These are phyloP conservation scores for Eupithecia dodoneata DNA, from an alignment of 2,888 invertebrate species.

Conservation along the genomic window DNA sequence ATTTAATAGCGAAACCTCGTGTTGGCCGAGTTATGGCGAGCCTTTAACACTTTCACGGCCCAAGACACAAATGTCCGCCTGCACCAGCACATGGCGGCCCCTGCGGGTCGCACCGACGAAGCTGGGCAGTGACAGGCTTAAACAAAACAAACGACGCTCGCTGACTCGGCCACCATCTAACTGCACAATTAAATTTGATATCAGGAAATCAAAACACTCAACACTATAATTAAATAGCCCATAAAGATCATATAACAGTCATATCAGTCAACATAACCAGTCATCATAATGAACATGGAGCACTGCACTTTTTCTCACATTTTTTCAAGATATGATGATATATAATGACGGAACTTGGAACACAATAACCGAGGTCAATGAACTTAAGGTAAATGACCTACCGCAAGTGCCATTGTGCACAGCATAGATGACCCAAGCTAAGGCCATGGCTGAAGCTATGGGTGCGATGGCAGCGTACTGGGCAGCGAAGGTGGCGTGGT, in stretches of 20 bases:
- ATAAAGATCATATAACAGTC: neutral
- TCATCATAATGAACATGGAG: neutral
- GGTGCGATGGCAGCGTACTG: slow-evolving; percentile 87
- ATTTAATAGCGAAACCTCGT: too few relatives aligned
- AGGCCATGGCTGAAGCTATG: slow-evolving; percentile 83
- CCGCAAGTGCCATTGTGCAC: slow-evolving; percentile 83
- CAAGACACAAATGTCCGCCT: too few relatives aligned
- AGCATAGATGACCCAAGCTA: slow-evolving; percentile 87
- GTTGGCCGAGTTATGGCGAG: too few relatives aligned
- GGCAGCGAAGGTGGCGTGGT: slow-evolving; percentile 85
- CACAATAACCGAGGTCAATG: neutral
- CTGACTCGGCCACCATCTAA: too few relatives aligned
- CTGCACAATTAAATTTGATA: neutral
- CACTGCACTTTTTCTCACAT: neutral
- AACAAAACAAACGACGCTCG: too few relatives aligned
- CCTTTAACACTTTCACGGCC: too few relatives aligned
- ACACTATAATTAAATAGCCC: neutral
- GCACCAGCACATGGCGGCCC: too few relatives aligned
- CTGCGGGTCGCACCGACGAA: too few relatives aligned
- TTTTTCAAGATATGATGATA: neutral
- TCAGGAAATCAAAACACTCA: neutral
- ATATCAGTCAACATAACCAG: neutral
- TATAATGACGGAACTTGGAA: neutral
- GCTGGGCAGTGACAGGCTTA: too few relatives aligned
- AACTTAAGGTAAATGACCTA: slow-evolving; percentile 46